A percentile compares a stretch with the other conserved stretches of the same genome.
These are phyloP conservation scores for Origma solitaria DNA, from an alignment of 2,113 vertebrate species.

Conservation along the genomic window DNA sequence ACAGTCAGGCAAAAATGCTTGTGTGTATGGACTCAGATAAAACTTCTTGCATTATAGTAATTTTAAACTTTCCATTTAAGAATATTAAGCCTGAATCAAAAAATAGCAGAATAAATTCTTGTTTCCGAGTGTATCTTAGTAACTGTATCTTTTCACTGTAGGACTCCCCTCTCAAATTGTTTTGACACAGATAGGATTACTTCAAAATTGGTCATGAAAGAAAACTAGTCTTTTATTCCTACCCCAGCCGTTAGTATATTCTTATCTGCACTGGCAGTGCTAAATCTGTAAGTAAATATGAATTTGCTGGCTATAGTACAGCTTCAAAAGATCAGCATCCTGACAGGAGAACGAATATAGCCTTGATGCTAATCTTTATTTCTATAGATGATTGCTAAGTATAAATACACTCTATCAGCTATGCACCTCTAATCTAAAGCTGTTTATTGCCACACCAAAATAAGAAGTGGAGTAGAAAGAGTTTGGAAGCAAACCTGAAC, in stretches of 20 bases:
- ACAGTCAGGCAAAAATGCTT: background rate
- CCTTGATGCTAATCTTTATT: constrained; percentile 15
- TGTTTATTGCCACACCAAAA: background rate
- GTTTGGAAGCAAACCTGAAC: background rate
- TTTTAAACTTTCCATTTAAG: background rate
- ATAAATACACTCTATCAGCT: background rate
- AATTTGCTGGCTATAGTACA: background rate
- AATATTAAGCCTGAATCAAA: background rate
- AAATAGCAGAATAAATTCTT: background rate
- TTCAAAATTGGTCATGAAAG: background rate
- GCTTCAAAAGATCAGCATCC: background rate
- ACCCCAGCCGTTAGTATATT: background rate
- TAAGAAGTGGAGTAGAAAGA: background rate
- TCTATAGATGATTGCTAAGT: background rate
- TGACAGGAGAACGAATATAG: background rate
- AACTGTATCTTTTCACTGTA: background rate
- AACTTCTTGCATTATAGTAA: background rate
- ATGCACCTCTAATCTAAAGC: background rate
- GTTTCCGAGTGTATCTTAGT: background rate
- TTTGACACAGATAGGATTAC: constrained; percentile 23
- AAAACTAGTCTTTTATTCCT: background rate
- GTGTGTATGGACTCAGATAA: background rate
- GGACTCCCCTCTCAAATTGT: background rate
- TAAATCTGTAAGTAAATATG: background rate
- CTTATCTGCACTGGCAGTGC: background rate